Conservation (phyloP, 1,140 invertebrate genomes). For the Apocrypta bakeri region DNA sequence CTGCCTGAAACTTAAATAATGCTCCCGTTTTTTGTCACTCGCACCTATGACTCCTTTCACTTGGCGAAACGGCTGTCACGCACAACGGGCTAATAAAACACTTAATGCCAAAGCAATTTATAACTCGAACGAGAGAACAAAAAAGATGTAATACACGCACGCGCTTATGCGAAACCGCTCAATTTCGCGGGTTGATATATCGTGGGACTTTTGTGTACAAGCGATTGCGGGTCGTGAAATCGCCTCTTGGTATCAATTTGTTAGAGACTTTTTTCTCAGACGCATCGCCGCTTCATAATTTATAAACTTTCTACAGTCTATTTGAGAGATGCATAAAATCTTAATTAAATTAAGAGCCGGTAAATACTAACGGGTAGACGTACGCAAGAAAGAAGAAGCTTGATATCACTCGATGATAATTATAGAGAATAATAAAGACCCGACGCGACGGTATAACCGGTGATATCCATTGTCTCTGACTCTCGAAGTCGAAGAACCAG, state of each 20-base stretch:
- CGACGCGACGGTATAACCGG: too few species aligned
- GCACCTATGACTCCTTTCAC: conserved; percentile 15
- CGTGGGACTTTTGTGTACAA: neutral
- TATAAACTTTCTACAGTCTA: neutral
- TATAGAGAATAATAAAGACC: neutral
- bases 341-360: neutral
- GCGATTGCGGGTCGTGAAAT: neutral
- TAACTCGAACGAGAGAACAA: neutral
- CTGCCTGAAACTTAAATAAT: neutral
- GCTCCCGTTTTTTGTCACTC: conserved; percentile 6
- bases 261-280: too few species aligned
- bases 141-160: neutral
- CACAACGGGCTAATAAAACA: conserved; percentile 11
- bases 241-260: too few species aligned
- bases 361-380: neutral
- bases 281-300: too few species aligned
- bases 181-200: neutral
- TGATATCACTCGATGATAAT: neutral
- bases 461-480: conserved; percentile 14
- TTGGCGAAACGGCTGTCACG: neutral
- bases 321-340: neutral
- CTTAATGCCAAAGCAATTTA: conserved; percentile 35
- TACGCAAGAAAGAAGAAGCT: neutral
- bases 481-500: conserved; percentile 17
- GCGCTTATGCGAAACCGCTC: neutral